Conservation (phyloP, 2,113 vertebrate species). For the Phyllostomus hastatus region DNA sequence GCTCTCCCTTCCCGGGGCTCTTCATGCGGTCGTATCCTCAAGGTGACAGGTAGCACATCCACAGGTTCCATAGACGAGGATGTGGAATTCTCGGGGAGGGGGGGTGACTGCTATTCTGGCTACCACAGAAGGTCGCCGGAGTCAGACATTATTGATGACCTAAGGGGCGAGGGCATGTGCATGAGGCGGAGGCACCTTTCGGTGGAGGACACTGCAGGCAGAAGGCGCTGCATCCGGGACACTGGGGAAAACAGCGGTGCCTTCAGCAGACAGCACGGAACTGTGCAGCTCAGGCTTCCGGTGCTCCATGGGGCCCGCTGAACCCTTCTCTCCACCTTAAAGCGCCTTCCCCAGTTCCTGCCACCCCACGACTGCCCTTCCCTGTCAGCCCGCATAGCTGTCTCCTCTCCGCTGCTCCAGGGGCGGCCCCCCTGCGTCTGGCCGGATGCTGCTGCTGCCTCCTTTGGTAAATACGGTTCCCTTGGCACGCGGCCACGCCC, state of each 20-base stretch:
- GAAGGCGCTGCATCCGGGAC: neutral
- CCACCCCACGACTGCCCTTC: neutral
- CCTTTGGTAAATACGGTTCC: neutral
- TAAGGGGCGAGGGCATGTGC: neutral
- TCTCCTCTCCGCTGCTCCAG: neutral
- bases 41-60: neutral
- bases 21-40: neutral
- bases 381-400: neutral
- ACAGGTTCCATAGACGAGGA: neutral
- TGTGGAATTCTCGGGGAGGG: no score
- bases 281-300: accelerated
- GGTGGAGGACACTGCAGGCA: neutral
- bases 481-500: neutral
- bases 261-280: neutral
- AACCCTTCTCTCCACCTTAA: neutral
- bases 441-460: neutral
- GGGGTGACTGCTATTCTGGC: neutral
- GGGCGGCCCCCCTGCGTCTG: neutral
- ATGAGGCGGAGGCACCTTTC: neutral
- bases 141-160: neutral
- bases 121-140: neutral
- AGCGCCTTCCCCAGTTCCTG: neutral
- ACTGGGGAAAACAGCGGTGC: neutral
- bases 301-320: neutral
- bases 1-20: neutral